A percentile compares a stretch with the other conserved stretches of the same genome.
Evolutionary conservation across 2,888 invertebrate genomes (phyloP).

Genomic region (Ellobium chinense): DNA sequence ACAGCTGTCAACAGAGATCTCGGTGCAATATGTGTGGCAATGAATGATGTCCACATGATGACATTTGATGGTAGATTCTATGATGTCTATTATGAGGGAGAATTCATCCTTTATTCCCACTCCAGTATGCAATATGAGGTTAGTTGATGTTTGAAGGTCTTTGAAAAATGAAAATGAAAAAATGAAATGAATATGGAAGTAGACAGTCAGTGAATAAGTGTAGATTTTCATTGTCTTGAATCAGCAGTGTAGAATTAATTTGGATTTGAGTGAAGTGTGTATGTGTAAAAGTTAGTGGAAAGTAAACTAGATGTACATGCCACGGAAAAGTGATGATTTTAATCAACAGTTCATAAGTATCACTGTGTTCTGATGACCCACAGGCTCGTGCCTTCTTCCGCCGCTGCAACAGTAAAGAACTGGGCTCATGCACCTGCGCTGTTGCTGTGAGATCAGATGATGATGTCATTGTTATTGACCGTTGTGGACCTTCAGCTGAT

Average conservation of each 20-base stretch:
- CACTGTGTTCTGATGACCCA: too few relatives aligned
- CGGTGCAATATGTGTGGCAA: conserved; percentile 58
- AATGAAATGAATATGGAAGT: too few relatives aligned
- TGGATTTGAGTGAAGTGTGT: too few relatives aligned
- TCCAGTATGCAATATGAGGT: conserved; percentile 64
- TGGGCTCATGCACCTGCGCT: conserved; percentile 59
- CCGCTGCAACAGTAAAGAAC: conserved; percentile 35
- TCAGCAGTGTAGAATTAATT: too few relatives aligned
- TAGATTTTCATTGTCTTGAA: background rate
- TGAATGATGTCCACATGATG: conserved; percentile 61
- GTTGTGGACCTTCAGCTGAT: conserved; percentile 50
- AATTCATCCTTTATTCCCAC: conserved; percentile 69
- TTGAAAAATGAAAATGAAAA: background rate
- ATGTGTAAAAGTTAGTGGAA: too few relatives aligned
- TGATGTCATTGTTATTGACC: conserved; percentile 62
- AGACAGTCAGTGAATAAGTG: too few relatives aligned
- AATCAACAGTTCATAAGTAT: too few relatives aligned
- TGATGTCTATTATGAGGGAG: conserved; percentile 67
- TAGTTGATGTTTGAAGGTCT: conserved; percentile 29
- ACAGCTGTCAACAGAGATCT: conserved; percentile 60
- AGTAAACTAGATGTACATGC: too few relatives aligned
- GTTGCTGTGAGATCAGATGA: conserved; percentile 57
- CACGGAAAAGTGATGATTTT: too few relatives aligned
- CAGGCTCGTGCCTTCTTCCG: conserved; percentile 53
- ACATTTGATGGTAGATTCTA: conserved; percentile 69